Evolutionary conservation across 2,888 invertebrate genomes (phyloP).

Genomic region (Eristalis intricaria): DNA sequence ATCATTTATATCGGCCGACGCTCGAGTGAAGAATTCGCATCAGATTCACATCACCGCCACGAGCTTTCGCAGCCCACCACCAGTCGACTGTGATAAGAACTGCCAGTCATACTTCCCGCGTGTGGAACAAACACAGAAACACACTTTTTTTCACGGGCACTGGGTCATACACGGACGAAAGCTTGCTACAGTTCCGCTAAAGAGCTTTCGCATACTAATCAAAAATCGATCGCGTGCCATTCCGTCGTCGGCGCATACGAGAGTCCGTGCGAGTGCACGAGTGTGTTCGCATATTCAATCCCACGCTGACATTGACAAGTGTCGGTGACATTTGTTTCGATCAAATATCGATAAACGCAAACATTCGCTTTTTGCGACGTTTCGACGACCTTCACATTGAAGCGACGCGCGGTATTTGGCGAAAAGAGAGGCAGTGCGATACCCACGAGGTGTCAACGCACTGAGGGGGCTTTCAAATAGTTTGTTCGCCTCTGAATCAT

Average conservation of each 20-base stretch:
- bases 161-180: constrained; percentile 34
- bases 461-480: constrained; percentile 34
- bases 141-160: constrained; percentile 48
- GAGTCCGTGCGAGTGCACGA: background rate
- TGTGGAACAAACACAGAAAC: constrained; percentile 27
- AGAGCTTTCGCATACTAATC: constrained; percentile 5
- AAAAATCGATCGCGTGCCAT: constrained; percentile 24
- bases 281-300: background rate
- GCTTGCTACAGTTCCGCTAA: background rate
- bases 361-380: constrained; percentile 42
- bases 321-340: constrained; percentile 63
- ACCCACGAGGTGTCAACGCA: constrained; percentile 47
- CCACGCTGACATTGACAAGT: constrained; percentile 44
- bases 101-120: background rate
- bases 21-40: constrained; percentile 24
- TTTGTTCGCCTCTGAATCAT: constrained; percentile 34
- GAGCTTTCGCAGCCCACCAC: constrained; percentile 35
- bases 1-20: constrained; percentile 49
- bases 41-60: constrained; percentile 5
- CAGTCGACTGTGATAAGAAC: constrained; percentile 17
- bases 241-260: background rate
- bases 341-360: constrained; percentile 26
- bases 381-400: constrained; percentile 65
- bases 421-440: background rate
- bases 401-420: constrained; percentile 18